Conservation (phyloP, 1,140 invertebrate genomes). For the Meloidogyne exigua region DNA sequence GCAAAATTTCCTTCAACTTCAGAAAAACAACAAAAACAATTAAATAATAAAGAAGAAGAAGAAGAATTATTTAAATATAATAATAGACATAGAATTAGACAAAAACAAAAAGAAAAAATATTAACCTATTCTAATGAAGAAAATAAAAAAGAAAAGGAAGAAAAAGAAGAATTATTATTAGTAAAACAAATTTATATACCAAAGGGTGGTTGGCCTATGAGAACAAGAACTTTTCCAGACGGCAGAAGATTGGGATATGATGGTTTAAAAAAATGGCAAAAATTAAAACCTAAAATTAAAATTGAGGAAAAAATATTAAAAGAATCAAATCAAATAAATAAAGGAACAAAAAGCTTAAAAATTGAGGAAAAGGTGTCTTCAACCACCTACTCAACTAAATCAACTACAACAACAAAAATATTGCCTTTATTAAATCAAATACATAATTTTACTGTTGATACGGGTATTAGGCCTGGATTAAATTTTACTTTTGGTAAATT, state of each 20-base stretch:
- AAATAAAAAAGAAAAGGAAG: background rate
- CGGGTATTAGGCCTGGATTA: slow-evolving; percentile 16
- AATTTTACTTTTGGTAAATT: slow-evolving; percentile 23
- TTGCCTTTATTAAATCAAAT: background rate
- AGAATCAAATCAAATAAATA: background rate
- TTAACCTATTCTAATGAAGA: background rate
- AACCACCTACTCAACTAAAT: background rate
- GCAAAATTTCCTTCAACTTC: background rate
- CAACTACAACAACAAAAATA: slow-evolving; percentile 8
- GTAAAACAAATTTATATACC: slow-evolving; percentile 12
- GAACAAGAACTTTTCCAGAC: slow-evolving; percentile 20
- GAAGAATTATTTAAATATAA: background rate
- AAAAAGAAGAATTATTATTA: background rate
- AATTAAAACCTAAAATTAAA: background rate
- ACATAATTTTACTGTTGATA: background rate
- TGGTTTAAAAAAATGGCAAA: slow-evolving; percentile 22
- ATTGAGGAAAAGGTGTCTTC: background rate
- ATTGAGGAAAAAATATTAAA: background rate
- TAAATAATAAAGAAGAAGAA: background rate
- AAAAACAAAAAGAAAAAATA: background rate
- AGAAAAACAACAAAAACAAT: background rate
- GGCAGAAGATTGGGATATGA: slow-evolving; percentile 14
- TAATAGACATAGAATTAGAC: background rate
- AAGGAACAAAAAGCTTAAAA: background rate
- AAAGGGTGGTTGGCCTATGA: slow-evolving; percentile 18